Conservation (phyloP, 2,888 invertebrate species). For the Crematogaster levior region DNA sequence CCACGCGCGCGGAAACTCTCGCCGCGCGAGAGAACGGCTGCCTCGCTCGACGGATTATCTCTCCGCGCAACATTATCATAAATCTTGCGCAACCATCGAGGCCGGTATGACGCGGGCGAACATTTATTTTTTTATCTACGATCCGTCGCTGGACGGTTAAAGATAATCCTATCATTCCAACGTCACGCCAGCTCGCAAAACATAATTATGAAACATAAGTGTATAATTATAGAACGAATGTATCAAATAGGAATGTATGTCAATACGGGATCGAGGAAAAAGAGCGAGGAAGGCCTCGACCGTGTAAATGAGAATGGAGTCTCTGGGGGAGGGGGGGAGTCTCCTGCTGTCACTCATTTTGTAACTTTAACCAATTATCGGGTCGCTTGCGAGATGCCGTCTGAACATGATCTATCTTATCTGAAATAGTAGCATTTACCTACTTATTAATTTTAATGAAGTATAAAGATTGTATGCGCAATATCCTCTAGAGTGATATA, state of each 20-base stretch:
- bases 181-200: neutral
- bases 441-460: too few species aligned
- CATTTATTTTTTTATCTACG: neutral
- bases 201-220: neutral
- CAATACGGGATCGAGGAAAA: neutral
- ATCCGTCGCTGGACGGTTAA: neutral
- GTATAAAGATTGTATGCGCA: too few species aligned
- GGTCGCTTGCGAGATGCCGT: too few species aligned
- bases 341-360: neutral
- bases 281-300: neutral
- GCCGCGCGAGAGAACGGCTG: neutral
- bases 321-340: too few species aligned
- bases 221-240: neutral
- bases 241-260: neutral
- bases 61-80: neutral
- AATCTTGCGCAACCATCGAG: conserved; percentile 23
- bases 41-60: conserved; percentile 1
- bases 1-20: neutral
- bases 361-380: too few species aligned
- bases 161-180: conserved; percentile 8
- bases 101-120: neutral
- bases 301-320: neutral
- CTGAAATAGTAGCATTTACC: too few species aligned
- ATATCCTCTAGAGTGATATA: too few species aligned
- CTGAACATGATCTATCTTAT: too few species aligned